Evolutionary conservation across 2,113 vertebrate species (phyloP), one percentile per base, ranked within the genome.

Genomic region (Cyanoderma ruficeps): DNA sequence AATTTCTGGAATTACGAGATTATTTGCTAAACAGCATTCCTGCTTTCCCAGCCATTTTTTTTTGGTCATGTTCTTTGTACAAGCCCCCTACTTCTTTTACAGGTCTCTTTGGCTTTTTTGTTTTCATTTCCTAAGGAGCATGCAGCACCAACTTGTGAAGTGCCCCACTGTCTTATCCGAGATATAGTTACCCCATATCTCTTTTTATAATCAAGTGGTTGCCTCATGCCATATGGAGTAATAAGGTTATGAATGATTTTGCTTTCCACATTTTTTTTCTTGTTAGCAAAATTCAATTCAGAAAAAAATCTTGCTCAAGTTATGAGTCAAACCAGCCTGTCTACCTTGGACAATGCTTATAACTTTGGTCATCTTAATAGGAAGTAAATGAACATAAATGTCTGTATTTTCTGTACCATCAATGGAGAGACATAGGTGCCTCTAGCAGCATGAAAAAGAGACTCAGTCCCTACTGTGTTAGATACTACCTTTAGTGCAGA

Each of bases 141-240:
- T 25, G 39, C 83, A 86, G 33, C 47, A 74, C 10, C 35, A 74
- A 46, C 17, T 22, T 63, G 6, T 46, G 65, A 64, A 42, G 13
- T 23, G 12, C 74, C 44, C 21, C 30, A 63, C 23, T 41, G 11
- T 30, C 9, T 39, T 70, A 56, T 21, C 44, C 14, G 39, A 87
- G 15, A 27, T 49, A 57, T 4, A 27, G n/a, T 53, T 53, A 35
- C 2, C 4, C 3, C 49, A 57, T 21, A 13, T 4, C 1, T 0
- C 8, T 28, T 61, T 59, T 64, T 57, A 67, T n/a, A 42, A 46
- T 72, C 35, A 59, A 68, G 27, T n/a, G 15, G 10, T 61, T 78
- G n/a, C 20, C 28, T 82, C 56, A 52, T 24, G 47, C 25, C 13
- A 30, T 16, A 28, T 15, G 53, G 16, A 79, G 5, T 52, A 89